phyloP scores from a whole-genome alignment of 1,140 invertebrate species.

The Philopotamus ludificatus region DNA sequence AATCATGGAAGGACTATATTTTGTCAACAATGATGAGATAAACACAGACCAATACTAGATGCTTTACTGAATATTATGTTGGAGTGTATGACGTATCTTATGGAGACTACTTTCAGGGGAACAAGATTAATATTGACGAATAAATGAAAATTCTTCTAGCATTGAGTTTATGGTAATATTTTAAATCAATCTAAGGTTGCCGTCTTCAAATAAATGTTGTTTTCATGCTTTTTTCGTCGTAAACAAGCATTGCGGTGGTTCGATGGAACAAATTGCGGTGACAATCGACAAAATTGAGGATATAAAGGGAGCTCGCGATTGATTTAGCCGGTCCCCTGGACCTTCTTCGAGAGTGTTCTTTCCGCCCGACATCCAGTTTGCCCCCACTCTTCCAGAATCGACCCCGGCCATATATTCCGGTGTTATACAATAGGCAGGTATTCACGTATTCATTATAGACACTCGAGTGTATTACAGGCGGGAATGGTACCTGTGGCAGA shows the following conservation, averaged over 20 bases:
- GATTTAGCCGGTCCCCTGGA: slow-evolving; percentile 11
- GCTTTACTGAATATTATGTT: too few relatives aligned
- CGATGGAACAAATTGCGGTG: slow-evolving; percentile 14
- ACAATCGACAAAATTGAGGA: slow-evolving; percentile 19
- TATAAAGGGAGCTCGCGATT: slow-evolving; percentile 13
- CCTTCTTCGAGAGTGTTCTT: neutral
- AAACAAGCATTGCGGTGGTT: neutral
- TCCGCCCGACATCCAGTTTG: slow-evolving; percentile 7
- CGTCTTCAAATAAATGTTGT: neutral
- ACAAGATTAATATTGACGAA: too few relatives aligned
- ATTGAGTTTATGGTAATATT: too few relatives aligned
- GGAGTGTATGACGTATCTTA: too few relatives aligned
- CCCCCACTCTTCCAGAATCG: neutral
- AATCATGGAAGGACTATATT: too few relatives aligned
- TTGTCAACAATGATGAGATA: too few relatives aligned
- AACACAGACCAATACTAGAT: too few relatives aligned
- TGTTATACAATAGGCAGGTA: slow-evolving; percentile 36
- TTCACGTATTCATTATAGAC: slow-evolving; percentile 37
- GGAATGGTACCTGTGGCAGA: slow-evolving; percentile 15
- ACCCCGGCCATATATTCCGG: slow-evolving; percentile 17
- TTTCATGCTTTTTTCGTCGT: slow-evolving; percentile 6
- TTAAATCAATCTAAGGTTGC: neutral
- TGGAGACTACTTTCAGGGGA: too few relatives aligned
- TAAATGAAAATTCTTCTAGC: too few relatives aligned
- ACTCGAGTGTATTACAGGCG: slow-evolving; percentile 26